A percentile compares a stretch with the other conserved stretches of the same genome.
phyloP scores from a whole-genome alignment of 2,888 invertebrate genomes.

The Cartodere bifasciata region DNA sequence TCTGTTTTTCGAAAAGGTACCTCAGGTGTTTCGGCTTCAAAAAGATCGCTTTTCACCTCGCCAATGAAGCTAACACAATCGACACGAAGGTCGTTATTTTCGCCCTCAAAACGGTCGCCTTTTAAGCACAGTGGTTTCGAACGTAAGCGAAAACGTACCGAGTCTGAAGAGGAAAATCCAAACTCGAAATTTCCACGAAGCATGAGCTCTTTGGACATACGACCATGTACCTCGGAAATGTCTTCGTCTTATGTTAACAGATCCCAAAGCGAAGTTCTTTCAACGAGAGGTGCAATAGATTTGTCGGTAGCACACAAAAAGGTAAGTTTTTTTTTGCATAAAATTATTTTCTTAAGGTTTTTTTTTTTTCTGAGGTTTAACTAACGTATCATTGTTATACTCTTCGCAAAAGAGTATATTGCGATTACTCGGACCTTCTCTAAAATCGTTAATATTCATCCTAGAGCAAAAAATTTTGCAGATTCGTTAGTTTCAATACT shows the following conservation, averaged over 20 bases:
- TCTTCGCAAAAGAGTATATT: too few species aligned
- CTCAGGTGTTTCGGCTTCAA: slow-evolving; percentile 2
- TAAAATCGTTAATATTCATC: too few species aligned
- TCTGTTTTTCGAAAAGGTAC: too few species aligned
- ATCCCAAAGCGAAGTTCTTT: slow-evolving; percentile 16
- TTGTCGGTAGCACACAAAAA: slow-evolving; percentile 51
- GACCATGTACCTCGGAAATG: slow-evolving; percentile 22
- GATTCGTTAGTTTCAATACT: too few species aligned
- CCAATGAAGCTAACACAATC: slow-evolving; percentile 6
- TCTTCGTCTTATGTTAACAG: slow-evolving; percentile 10
- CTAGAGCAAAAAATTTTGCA: too few species aligned
- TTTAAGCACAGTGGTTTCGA: too few species aligned
- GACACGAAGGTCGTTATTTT: slow-evolving; percentile 6
- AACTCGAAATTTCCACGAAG: slow-evolving; percentile 46
- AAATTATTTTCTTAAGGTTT: too few species aligned
- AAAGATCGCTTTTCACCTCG: slow-evolving; percentile 8
- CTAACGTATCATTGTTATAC: too few species aligned
- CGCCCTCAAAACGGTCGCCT: too few species aligned
- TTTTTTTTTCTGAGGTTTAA: too few species aligned
- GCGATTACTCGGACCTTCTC: too few species aligned
- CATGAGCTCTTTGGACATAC: slow-evolving; percentile 45
- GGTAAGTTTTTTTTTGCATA: slow-evolving; percentile 33
- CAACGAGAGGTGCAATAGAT: slow-evolving; percentile 29
- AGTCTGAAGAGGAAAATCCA: slow-evolving; percentile 27
- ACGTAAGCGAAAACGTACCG: slow-evolving; percentile 40